These are phyloP conservation scores for Heteromormyrus szaboi DNA, from an alignment of 2,797 vertebrate species.

Conservation along the genomic window DNA sequence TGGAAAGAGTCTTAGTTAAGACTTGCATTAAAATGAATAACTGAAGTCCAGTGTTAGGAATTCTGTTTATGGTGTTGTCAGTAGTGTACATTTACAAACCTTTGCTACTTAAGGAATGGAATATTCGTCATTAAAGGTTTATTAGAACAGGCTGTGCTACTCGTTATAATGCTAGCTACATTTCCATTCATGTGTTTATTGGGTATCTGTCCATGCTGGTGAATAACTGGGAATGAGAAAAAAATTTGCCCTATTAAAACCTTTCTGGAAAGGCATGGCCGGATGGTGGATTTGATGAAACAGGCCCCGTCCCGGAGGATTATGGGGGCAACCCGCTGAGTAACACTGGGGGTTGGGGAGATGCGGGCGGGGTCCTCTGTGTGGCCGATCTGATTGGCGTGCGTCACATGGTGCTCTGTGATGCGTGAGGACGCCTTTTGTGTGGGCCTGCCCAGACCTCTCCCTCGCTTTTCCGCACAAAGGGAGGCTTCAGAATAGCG, in stretches of 20 bases:
- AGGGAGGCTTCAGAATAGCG: constrained; percentile 23
- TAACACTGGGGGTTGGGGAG: not conserved
- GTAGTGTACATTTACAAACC: not conserved
- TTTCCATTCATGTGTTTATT: not conserved
- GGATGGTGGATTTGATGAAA: not conserved
- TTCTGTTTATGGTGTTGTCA: not conserved
- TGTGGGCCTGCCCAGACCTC: constrained; percentile 17
- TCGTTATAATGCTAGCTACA: not conserved
- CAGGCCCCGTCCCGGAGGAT: not conserved
- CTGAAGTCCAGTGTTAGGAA: not conserved
- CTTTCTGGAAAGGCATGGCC: not conserved
- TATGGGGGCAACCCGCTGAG: not conserved
- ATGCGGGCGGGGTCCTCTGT: constrained; percentile 17
- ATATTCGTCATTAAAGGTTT: not conserved
- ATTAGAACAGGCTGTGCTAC: not conserved
- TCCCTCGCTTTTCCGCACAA: constrained; percentile 14
- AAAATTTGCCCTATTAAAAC: not conserved
- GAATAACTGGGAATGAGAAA: not conserved
- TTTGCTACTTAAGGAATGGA: not conserved
- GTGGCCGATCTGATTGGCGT: constrained; percentile 33
- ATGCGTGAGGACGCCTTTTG: constrained; percentile 17
- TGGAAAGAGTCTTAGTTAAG: not conserved
- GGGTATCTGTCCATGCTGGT: not conserved
- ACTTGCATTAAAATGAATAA: not conserved
- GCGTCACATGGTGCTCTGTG: constrained; percentile 28